These are phyloP conservation scores for Archips xylosteana DNA, from an alignment of 2,888 invertebrate genomes.

Conservation along the genomic window DNA sequence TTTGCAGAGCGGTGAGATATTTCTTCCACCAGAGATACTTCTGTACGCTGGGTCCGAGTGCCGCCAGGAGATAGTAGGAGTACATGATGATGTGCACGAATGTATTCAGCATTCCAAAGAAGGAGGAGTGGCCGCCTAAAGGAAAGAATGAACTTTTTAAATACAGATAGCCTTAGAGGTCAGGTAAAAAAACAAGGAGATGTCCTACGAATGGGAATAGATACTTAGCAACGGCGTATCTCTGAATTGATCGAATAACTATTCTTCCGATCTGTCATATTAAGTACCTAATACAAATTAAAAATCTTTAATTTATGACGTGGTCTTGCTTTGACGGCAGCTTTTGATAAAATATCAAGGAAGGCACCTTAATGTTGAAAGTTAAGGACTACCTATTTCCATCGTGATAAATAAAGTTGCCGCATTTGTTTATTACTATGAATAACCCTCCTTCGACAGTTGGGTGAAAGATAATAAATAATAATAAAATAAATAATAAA, in stretches of 20 bases:
- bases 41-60: constrained; percentile 94
- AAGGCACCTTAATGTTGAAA: not conserved
- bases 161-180: not conserved
- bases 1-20: constrained; percentile 95
- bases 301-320: too few relatives aligned
- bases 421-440: not conserved
- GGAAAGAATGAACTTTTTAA: constrained; percentile 45
- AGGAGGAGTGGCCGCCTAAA: constrained; percentile 95
- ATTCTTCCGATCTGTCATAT: not conserved
- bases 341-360: not conserved
- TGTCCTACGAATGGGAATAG: too few relatives aligned
- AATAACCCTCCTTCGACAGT: too few relatives aligned
- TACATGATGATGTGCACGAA: constrained; percentile 99
- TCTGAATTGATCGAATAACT: not conserved
- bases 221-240: too few relatives aligned
- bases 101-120: constrained; percentile 97
- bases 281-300: too few relatives aligned
- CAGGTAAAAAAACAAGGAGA: too few relatives aligned
- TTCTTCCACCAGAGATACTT: constrained; percentile 98
- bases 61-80: constrained; percentile 95
- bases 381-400: not conserved
- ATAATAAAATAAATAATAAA: too few relatives aligned
- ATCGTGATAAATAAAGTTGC: not conserved
- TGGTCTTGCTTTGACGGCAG: not conserved
- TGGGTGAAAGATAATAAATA: too few relatives aligned